Evolutionary conservation across 2,797 vertebrate genomes (phyloP), one percentile per base, ranked within the genome.

Genomic region (Molossus alvarezi): DNA sequence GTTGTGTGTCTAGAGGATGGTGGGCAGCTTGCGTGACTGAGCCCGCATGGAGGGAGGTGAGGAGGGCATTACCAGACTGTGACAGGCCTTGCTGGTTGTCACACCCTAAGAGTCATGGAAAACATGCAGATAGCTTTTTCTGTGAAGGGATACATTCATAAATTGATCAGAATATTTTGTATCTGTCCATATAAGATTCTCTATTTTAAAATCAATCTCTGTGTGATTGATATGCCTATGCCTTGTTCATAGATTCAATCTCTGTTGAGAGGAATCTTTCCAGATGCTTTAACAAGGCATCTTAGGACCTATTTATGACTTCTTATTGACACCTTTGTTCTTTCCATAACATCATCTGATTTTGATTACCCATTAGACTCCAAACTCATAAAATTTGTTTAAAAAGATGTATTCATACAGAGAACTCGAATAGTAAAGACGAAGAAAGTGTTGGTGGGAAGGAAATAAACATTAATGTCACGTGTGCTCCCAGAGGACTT

Each of bases 41-140:
- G 5, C n/a, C 9, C 0, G 4, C n/a, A 0, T 1, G 1, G 45
- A 88, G 15, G 3, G 33, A n/a, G 51, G 12, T 3, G 33, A 58
- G 51, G 88, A 33, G 5, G n/a, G 6, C 10, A 1, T 53, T 23
- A 7, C 48, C 17, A 6, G 55, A 9, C 48, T 27, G 9, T 33
- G 11, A 5, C 41, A 51, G 23, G 25, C 37, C 86, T 9, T 60
- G 45, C 11, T 23, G 25, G 17, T 23, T 29, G 17, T 69, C 89
- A 41, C 4, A 15, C 12, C 23, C 58, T 18, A 4, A 67, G 48
- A 25, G 29, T 48, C 37, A 1, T 1, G 9, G 25, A 37, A 92
- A 69, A 71, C 27, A 29, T 17, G 48, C 37, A 85, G 15, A 21
- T 65, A 12, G 4, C 45, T 67, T 79, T 88, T 6, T 4, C 55